These are phyloP conservation scores for Schizotus pectinicornis DNA, from an alignment of 2,888 invertebrate species.

Conservation along the genomic window DNA sequence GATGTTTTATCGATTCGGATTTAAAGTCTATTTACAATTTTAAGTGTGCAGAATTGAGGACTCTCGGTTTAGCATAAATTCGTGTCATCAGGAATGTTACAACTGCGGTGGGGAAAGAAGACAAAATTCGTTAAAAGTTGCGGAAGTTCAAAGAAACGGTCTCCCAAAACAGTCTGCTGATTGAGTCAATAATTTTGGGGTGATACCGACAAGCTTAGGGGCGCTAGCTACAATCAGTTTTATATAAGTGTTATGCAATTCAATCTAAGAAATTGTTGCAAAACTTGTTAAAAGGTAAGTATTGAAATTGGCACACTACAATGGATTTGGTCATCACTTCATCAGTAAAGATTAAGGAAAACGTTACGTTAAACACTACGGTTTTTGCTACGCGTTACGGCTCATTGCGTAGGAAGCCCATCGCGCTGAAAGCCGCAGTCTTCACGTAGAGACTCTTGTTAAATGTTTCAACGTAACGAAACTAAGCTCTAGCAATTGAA, in stretches of 20 bases:
- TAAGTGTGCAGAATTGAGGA: slow-evolving; percentile 15
- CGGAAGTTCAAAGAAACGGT: too few species aligned
- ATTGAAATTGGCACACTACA: slow-evolving; percentile 32
- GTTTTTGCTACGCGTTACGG: slow-evolving; percentile 2
- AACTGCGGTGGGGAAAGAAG: slow-evolving; percentile 1
- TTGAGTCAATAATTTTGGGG: slow-evolving; percentile 31
- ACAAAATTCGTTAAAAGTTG: not conserved
- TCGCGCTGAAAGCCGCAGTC: not conserved
- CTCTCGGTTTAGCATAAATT: slow-evolving; percentile 5
- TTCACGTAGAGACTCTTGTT: not conserved
- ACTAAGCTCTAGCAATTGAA: slow-evolving; percentile 23
- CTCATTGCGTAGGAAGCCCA: too few species aligned
- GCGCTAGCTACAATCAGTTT: too few species aligned
- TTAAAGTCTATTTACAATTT: slow-evolving; percentile 12
- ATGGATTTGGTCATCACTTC: slow-evolving; percentile 27
- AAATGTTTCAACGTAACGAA: not conserved
- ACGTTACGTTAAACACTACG: slow-evolving; percentile 9
- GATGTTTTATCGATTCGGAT: slow-evolving; percentile 2
- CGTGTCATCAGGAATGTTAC: slow-evolving; percentile 5
- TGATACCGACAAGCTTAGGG: slow-evolving; percentile 45
- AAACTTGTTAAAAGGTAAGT: too few species aligned
- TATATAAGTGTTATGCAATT: too few species aligned
- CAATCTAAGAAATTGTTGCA: too few species aligned
- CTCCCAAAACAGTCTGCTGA: slow-evolving; percentile 2
- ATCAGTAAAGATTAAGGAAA: not conserved